Conservation (phyloP, 2,113 vertebrate species). For the Seriola aureovittata region DNA sequence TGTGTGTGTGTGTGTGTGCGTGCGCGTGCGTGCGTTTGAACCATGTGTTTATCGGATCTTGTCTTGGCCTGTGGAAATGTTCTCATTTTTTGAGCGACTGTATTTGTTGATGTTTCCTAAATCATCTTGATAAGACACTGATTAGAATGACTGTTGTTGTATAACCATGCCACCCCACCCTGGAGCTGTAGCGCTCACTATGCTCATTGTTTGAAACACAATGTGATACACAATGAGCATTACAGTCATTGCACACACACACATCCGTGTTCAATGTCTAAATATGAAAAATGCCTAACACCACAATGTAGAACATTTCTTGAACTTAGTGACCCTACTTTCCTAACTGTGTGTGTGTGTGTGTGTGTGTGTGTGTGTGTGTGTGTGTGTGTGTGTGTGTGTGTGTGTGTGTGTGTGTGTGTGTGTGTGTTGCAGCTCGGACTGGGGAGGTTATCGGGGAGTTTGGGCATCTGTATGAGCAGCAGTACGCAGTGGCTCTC, state of each 20-base stretch:
- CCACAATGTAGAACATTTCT: neutral
- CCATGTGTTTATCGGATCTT: no score
- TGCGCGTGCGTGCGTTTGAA: neutral
- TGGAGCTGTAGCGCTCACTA: neutral
- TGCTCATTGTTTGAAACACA: neutral
- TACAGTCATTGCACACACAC: neutral
- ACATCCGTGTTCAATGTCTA: neutral
- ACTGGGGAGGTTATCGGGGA: constrained; percentile 87
- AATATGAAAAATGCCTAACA: neutral
- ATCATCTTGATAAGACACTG: neutral
- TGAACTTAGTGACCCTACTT: neutral
- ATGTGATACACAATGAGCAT: constrained; percentile 1
- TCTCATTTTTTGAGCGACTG: neutral
- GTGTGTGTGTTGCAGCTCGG: constrained; percentile 82
- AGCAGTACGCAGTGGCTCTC: constrained; percentile 92
- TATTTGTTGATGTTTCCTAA: neutral
- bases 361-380: neutral
- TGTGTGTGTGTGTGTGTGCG: no score
- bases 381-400: neutral
- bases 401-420: constrained; percentile 2
- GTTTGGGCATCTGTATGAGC: constrained; percentile 87
- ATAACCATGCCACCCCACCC: neutral
- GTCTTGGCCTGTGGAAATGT: neutral
- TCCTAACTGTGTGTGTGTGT: neutral
- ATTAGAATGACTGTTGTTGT: neutral